Conservation (phyloP, 2,113 vertebrate species). For the Boleophthalmus pectinirostris region DNA sequence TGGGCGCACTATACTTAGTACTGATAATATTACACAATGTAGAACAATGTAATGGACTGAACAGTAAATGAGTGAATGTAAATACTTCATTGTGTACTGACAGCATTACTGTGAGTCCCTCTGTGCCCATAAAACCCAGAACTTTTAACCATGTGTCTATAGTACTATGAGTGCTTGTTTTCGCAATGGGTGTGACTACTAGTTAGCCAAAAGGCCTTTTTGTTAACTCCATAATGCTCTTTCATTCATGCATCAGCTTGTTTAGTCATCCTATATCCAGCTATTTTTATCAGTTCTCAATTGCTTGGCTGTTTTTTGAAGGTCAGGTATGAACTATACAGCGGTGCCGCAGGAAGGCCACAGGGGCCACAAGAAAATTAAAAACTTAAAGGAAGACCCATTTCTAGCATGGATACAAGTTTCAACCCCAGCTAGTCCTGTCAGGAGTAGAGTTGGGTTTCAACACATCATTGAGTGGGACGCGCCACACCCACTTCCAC, state of each 20-base stretch:
- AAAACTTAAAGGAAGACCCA: neutral
- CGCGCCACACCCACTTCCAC: conserved; percentile 18
- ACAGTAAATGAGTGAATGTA: conserved; percentile 7
- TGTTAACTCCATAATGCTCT: conserved; percentile 42
- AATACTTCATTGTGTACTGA: conserved; percentile 1
- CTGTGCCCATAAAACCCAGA: conserved; percentile 16
- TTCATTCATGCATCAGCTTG: conserved; percentile 42
- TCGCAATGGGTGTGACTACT: conserved; percentile 46
- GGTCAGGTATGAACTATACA: conserved; percentile 49
- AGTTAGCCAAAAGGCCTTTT: conserved; percentile 29
- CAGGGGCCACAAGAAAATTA: neutral
- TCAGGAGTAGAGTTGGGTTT: conserved; percentile 50
- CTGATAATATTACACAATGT: neutral
- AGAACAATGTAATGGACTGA: neutral
- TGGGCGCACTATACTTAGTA: neutral
- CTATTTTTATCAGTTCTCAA: conserved; percentile 33
- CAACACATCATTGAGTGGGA: conserved; percentile 35
- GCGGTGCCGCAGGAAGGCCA: conserved; percentile 18
- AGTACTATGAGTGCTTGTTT: conserved; percentile 29
- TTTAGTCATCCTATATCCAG: conserved; percentile 47
- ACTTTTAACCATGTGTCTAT: conserved; percentile 3
- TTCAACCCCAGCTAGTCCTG: conserved; percentile 12
- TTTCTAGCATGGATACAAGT: conserved; percentile 9
- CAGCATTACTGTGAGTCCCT: conserved; percentile 26
- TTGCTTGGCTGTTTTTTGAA: conserved; percentile 43